phyloP scores from a whole-genome alignment of 1,140 invertebrate genomes.

The Episyrphus balteatus region DNA sequence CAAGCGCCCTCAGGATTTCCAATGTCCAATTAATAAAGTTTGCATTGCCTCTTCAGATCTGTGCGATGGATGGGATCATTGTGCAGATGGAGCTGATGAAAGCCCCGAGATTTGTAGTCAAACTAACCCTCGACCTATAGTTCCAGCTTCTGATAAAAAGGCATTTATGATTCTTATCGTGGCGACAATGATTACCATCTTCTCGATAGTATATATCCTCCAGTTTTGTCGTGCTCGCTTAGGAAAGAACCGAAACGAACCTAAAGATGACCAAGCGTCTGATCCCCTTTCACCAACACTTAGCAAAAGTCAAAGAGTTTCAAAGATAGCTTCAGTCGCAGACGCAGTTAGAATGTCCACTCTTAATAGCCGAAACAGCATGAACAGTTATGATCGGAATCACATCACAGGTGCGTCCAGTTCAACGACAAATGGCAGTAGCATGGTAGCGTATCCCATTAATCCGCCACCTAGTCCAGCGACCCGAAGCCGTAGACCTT shows the following conservation, averaged over 20 bases:
- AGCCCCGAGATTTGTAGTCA: conserved; percentile 45
- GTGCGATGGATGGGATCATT: conserved; percentile 60
- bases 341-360: conserved; percentile 55
- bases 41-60: conserved; percentile 48
- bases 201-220: conserved; percentile 38
- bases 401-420: conserved; percentile 75
- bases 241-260: conserved; percentile 36
- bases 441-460: conserved; percentile 36
- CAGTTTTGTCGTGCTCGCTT: conserved; percentile 40
- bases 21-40: conserved; percentile 47
- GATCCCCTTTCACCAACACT: conserved; percentile 47
- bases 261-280: conserved; percentile 46
- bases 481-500: conserved; percentile 61
- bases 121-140: conserved; percentile 20
- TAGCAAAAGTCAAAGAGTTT: conserved; percentile 39
- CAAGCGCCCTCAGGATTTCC: conserved; percentile 47
- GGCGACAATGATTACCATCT: conserved; percentile 38
- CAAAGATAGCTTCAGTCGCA: conserved; percentile 38
- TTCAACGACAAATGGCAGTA: conserved; percentile 52
- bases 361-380: conserved; percentile 47
- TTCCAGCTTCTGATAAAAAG: conserved; percentile 38
- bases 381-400: conserved; percentile 61
- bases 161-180: conserved; percentile 38
- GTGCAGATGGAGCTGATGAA: conserved; percentile 64
- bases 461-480: conserved; percentile 86